A percentile compares a stretch with the other conserved stretches of the same genome.
Evolutionary conservation across 2,113 vertebrate genomes (phyloP).

Genomic region (Spermophilus dauricus): DNA sequence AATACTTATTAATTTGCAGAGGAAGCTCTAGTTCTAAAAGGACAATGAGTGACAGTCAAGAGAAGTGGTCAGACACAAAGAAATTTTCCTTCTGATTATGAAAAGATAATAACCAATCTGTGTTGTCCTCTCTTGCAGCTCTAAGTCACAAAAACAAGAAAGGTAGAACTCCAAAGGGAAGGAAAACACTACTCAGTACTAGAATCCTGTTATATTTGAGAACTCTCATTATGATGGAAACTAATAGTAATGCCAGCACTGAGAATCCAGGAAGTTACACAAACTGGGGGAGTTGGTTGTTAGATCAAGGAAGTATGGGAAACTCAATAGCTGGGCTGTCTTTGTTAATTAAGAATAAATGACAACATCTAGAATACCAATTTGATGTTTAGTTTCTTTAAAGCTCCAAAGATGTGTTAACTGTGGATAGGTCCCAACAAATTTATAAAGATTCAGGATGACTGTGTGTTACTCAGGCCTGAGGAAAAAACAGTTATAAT

Average conservation of each 20-base stretch:
- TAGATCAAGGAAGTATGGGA: constrained; percentile 72
- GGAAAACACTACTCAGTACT: neutral
- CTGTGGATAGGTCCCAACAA: constrained; percentile 51
- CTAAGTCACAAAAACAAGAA: neutral
- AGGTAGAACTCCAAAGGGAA: neutral
- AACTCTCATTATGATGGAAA: constrained; percentile 58
- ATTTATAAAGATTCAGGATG: constrained; percentile 48
- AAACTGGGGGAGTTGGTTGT: constrained; percentile 77
- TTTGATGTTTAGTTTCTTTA: constrained; percentile 54
- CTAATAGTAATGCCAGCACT: constrained; percentile 71
- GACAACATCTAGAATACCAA: constrained; percentile 59
- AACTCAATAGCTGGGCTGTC: constrained; percentile 63
- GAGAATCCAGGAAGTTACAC: constrained; percentile 74
- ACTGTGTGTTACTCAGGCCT: constrained; percentile 65
- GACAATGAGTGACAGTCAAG: neutral
- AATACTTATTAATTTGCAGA: neutral
- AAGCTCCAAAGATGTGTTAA: constrained; percentile 41
- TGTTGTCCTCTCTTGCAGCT: neutral
- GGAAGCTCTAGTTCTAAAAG: constrained; percentile 12
- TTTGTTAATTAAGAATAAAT: constrained; percentile 73
- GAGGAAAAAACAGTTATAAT: constrained; percentile 56
- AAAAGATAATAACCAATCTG: neutral
- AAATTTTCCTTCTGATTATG: neutral
- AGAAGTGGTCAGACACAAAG: neutral
- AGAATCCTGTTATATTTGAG: constrained; percentile 16